Evolutionary conservation across 1,140 invertebrate genomes (phyloP), one percentile per base, ranked within the genome.

Genomic region (Pseudomyrmex pallidus): DNA sequence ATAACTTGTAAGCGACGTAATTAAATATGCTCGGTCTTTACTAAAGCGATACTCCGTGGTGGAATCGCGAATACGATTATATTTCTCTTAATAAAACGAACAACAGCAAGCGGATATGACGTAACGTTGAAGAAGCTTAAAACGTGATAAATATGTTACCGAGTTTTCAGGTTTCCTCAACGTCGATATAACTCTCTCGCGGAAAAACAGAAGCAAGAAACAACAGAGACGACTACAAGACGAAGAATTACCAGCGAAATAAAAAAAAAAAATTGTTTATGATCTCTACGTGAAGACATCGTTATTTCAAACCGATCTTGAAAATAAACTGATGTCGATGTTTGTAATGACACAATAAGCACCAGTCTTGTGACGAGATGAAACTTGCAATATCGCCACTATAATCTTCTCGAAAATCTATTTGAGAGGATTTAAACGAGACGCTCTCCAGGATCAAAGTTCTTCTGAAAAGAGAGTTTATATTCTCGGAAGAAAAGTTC

Each of bases 11-110:
- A 68, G 44, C 52, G 64, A 59, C 66, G 10, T 17, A 15, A 4
- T 59, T 78, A 59, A 57, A 44, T 70, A 50, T 59, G 20, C 54
- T 46, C 44, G 44, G 2, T 70, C 35, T 70, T 70, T 57, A 67
- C 59, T 72, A 59, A 50, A 50, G 44, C 20, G 25, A 72, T 22
- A 54, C 13, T 1, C 48, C 5, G 59, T 35, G 7, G 46, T 15
- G 12, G 20, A n/a, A n/a, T 48, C 54, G 76, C 15, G 76, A 22
- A 68, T 57, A 22, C 35, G 46, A 46, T 77, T 77, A 54, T 80
- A 59, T 17, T 59, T n/a, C 25, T 17, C 13, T 67, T 54, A 77
- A 77, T 77, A 77, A 77, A 62, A 8, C 1, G 13, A 54, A 54
- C 17, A 67, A 44, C 10, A 12, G 1, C 48, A 44, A 46, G 35